Evolutionary conservation across 2,113 vertebrate genomes (phyloP).

Genomic region (Machaerirhynchus nigripectus): DNA sequence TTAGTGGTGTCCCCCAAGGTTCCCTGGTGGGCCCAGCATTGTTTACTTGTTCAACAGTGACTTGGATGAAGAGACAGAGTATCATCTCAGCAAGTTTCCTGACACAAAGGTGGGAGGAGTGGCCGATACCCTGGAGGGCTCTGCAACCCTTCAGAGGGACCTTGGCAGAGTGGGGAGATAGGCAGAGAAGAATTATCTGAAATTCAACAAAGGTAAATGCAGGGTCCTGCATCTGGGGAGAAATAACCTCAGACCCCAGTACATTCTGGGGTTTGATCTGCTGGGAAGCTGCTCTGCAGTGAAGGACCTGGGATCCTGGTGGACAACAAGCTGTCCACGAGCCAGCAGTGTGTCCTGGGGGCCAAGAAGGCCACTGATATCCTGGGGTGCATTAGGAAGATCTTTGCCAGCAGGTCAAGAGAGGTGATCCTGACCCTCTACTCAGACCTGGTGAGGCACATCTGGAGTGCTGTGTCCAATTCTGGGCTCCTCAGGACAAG

Average conservation of each 20-base stretch:
- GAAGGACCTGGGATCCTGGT: background rate
- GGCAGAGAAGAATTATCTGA: background rate
- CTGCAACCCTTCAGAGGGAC: background rate
- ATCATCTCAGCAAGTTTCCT: background rate
- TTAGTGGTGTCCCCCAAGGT: background rate
- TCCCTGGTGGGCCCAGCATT: background rate
- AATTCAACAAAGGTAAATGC: background rate
- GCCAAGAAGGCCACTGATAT: background rate
- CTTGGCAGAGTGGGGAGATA: too few species aligned
- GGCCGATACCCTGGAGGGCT: accelerated
- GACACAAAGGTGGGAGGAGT: background rate
- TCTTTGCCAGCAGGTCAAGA: background rate
- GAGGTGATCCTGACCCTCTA: background rate
- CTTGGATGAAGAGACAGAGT: background rate
- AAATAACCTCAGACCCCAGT: background rate
- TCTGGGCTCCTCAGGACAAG: background rate
- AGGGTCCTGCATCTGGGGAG: background rate
- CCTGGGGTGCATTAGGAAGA: background rate
- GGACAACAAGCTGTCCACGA: background rate
- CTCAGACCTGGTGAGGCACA: background rate
- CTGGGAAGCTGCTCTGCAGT: background rate
- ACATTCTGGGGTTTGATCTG: accelerated
- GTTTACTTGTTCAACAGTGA: background rate
- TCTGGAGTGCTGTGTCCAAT: too few species aligned
- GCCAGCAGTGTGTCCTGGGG: background rate